Percentiles rank a stretch among this genome's conserved stretches.
phyloP scores from a whole-genome alignment of 1,140 invertebrate genomes.

The Hirudo medicinalis region DNA sequence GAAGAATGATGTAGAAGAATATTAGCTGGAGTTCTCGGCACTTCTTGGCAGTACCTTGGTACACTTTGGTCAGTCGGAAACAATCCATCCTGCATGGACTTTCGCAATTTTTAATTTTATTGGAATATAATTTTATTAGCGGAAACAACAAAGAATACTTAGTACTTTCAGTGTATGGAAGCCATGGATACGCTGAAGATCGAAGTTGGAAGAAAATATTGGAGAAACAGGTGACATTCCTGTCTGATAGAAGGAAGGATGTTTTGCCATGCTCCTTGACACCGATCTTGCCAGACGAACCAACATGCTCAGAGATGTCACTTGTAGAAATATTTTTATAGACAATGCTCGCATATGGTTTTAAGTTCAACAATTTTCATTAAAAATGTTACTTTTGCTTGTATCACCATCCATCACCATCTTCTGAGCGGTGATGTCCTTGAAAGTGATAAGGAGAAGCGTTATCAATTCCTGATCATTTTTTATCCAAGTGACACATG shows the following conservation, averaged over 20 bases:
- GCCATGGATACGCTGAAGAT: constrained; percentile 16
- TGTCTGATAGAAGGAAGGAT: constrained; percentile 83
- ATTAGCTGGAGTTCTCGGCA: constrained; percentile 90
- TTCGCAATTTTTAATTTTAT: neutral
- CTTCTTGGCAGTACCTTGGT: constrained; percentile 95
- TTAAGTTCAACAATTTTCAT: neutral
- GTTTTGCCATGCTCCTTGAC: constrained; percentile 65
- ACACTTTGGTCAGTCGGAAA: constrained; percentile 83
- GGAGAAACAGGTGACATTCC: constrained; percentile 31
- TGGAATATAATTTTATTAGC: neutral
- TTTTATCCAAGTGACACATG: constrained; percentile 83
- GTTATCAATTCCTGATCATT: constrained; percentile 39
- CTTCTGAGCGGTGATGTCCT: constrained; percentile 41
- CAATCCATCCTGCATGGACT: neutral
- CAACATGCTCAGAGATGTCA: constrained; percentile 7
- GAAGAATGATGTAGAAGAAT: constrained; percentile 65
- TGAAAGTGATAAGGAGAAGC: constrained; percentile 38
- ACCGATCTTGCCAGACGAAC: constrained; percentile 6
- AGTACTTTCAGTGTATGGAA: constrained; percentile 21
- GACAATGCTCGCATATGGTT: neutral
- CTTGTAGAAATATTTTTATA: neutral
- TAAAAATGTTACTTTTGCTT: constrained; percentile 13
- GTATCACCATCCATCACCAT: constrained; percentile 38
- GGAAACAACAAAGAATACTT: constrained; percentile 19
- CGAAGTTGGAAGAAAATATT: constrained; percentile 13